These are phyloP conservation scores for Eulemur coronatus DNA, from an alignment of 2,797 vertebrate genomes.

Conservation along the genomic window DNA sequence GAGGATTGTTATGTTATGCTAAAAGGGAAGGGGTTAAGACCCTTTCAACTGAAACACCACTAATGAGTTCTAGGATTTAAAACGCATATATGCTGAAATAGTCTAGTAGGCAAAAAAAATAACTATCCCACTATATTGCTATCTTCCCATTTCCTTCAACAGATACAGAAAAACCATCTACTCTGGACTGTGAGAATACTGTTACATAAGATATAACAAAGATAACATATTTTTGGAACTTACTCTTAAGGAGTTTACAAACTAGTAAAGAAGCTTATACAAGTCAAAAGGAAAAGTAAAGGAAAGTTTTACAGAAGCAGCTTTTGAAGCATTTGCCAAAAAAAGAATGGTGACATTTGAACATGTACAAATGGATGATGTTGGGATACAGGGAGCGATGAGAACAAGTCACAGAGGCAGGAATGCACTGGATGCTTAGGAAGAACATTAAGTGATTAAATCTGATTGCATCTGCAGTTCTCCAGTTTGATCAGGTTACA, in stretches of 20 bases:
- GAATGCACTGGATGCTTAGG: not conserved
- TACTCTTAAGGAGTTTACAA: not conserved
- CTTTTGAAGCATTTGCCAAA: not conserved
- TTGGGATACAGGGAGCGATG: not conserved
- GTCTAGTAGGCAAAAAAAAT: not conserved
- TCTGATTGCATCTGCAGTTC: conserved; percentile 37
- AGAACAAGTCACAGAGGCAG: not conserved
- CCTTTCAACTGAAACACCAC: not conserved
- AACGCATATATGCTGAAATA: not conserved
- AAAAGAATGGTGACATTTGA: not conserved
- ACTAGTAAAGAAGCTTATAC: not conserved
- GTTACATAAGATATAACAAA: not conserved
- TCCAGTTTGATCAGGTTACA: conserved; percentile 50
- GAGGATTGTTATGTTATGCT: not conserved
- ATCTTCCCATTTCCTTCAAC: not conserved
- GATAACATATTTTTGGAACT: not conserved
- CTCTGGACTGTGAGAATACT: not conserved
- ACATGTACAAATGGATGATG: not conserved
- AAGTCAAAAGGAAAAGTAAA: not conserved
- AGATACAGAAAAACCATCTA: not conserved
- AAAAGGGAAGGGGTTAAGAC: not conserved
- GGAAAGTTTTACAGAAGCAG: not conserved
- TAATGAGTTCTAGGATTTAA: not conserved
- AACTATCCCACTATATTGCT: not conserved
- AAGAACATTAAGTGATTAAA: not conserved